Evolutionary conservation across 2,888 invertebrate genomes (phyloP).

Genomic region (Dorcus parallelipipedus): DNA sequence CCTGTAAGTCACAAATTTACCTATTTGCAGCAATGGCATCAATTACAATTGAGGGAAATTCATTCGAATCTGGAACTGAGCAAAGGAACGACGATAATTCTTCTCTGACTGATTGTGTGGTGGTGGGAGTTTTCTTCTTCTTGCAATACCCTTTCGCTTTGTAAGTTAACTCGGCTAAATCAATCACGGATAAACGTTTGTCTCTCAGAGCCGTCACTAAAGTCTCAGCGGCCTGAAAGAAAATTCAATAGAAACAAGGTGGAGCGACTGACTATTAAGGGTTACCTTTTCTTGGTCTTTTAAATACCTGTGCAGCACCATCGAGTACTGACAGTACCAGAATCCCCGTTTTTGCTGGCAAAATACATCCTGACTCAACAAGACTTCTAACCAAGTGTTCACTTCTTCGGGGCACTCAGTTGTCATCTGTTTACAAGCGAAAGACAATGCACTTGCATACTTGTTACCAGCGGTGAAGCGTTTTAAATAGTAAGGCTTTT

Average conservation of each 20-base stretch:
- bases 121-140: constrained; percentile 9
- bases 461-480: constrained; percentile 32
- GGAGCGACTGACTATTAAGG: constrained; percentile 3
- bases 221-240: constrained; percentile 50
- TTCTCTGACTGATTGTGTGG: constrained; percentile 14
- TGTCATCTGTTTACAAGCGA: constrained; percentile 25
- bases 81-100: constrained; percentile 21
- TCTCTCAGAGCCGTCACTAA: constrained; percentile 49
- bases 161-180: constrained; percentile 27
- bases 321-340: constrained; percentile 34
- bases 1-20: too few relatives aligned
- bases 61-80: constrained; percentile 14
- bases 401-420: constrained; percentile 25
- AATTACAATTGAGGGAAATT: constrained; percentile 26
- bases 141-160: constrained; percentile 22
- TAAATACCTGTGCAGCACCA: constrained; percentile 24
- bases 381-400: constrained; percentile 31
- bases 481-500: constrained; percentile 25
- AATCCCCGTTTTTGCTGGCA: constrained; percentile 27
- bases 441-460: constrained; percentile 28
- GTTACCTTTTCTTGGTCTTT: constrained; percentile 26
- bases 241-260: constrained; percentile 15
- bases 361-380: constrained; percentile 28
- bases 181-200: constrained; percentile 27
- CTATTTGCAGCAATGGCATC: constrained; percentile 14